Conservation (phyloP, 1,140 invertebrate species). For the Polypedilum vanderplanki region DNA sequence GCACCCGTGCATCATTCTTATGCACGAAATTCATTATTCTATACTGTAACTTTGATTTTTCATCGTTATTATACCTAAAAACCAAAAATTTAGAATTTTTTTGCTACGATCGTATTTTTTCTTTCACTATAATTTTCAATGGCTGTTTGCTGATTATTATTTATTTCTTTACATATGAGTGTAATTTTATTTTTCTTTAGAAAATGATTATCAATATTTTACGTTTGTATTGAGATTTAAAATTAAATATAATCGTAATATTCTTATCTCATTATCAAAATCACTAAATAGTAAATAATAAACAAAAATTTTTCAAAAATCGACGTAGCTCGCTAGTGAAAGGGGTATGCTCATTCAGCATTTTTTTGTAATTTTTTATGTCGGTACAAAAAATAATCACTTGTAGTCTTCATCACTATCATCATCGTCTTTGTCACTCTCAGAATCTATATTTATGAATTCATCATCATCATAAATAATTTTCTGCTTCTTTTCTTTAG, state of each 20-base stretch:
- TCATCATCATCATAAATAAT: slow-evolving; percentile 44
- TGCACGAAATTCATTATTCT: slow-evolving; percentile 10
- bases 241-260: too few species aligned
- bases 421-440: background rate
- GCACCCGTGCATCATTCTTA: slow-evolving; percentile 31
- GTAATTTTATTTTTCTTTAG: too few species aligned
- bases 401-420: slow-evolving; percentile 26
- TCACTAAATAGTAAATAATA: too few species aligned
- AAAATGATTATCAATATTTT: too few species aligned
- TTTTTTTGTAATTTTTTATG: slow-evolving; percentile 30
- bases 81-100: background rate
- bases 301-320: too few species aligned
- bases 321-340: too few species aligned
- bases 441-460: background rate
- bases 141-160: too few species aligned
- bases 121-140: too few species aligned
- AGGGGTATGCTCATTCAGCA: background rate
- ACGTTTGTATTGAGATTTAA: too few species aligned
- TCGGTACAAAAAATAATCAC: background rate
- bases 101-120: background rate
- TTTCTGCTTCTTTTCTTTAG: slow-evolving; percentile 44
- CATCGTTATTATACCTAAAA: background rate
- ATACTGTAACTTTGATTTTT: background rate
- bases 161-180: too few species aligned
- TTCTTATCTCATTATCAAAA: too few species aligned